Evolutionary conservation across 2,797 vertebrate species (phyloP), one percentile per base, ranked within the genome.

Genomic region (Helarctos malayanus): DNA sequence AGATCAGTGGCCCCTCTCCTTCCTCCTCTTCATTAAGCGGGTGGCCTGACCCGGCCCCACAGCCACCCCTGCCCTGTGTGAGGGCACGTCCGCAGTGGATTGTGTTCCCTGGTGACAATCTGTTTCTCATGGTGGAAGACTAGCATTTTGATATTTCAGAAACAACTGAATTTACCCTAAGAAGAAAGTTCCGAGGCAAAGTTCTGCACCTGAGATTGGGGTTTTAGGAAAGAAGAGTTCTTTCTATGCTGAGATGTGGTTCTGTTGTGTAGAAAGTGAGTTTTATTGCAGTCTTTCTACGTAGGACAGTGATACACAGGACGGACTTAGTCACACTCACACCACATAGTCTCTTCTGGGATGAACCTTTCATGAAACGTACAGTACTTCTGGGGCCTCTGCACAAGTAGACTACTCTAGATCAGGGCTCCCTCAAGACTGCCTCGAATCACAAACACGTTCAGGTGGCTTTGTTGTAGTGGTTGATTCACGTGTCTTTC

Each of bases 91-190:
- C 52, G 76, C 38, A 12, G 54, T 35, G 85, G 61, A 56, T 57
- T 68, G 3, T 38, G 61, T 41, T 45, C 52, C 80, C 85, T 41
- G n/a, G 59, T 65, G 57, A 75, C 54, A 47, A 94, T 68, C 38
- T 93, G 19, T 69, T 95, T 87, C 89, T 84, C 80, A 79, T 54
- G 95, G 75, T 19, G 47, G 68, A 97, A 98, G 95, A 97, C 93
- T 8, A 19, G 29, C 47, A 97, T 76, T 89, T 84, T 96, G 69
- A 83, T 84, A 92, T 89, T 82, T 65, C 93, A 71, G 63, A 93
- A 96, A 84, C 57, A 68, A 98, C 41, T 80, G 71, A 96, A 65
- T 54, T 96, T 41, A 87, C 98, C 78, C 84, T 96, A 94, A 35
- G 54, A 80, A 27, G 38, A 80, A n/a, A 32, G 52, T 45, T 12